Evolutionary conservation across 2,888 invertebrate genomes (phyloP).

Genomic region (Tromatobia lineatoria): DNA sequence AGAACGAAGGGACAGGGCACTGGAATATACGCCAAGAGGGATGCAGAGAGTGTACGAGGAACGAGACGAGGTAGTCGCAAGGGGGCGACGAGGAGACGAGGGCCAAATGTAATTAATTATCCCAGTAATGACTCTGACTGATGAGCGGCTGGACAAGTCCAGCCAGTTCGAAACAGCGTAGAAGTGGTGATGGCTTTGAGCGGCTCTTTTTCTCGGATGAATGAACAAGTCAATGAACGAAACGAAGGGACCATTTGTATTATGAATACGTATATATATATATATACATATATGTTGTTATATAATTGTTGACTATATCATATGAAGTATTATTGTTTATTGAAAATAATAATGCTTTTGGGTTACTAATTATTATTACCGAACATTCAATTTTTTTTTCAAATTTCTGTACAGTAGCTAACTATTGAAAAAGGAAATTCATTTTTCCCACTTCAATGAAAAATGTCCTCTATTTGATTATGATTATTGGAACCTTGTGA

Average conservation of each 20-base stretch:
- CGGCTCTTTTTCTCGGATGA: slow-evolving; percentile 57
- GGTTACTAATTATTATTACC: background rate
- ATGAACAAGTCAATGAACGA: slow-evolving; percentile 46
- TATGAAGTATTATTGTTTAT: background rate
- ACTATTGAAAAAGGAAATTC: background rate
- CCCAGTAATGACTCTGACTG: slow-evolving; percentile 89
- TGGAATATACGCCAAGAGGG: slow-evolving; percentile 71
- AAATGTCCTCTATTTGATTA: background rate
- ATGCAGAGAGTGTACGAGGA: slow-evolving; percentile 54
- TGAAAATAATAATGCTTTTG: background rate
- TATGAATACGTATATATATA: too few species aligned
- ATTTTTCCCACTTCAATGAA: too few species aligned
- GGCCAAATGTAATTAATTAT: slow-evolving; percentile 89
- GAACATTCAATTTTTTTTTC: background rate
- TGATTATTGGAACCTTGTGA: background rate
- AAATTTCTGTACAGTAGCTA: background rate
- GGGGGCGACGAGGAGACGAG: slow-evolving; percentile 86
- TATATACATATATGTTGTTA: too few species aligned
- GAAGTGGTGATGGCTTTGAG: slow-evolving; percentile 82
- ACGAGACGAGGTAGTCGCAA: slow-evolving; percentile 65
- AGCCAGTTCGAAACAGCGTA: slow-evolving; percentile 84
- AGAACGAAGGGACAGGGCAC: slow-evolving; percentile 55
- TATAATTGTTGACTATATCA: too few species aligned
- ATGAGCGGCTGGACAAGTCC: slow-evolving; percentile 87
- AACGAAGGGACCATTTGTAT: too few species aligned